Base-by-base conservation (phyloP, 2,113 vertebrate genomes). In the Cephalophus harveyi region DNA sequence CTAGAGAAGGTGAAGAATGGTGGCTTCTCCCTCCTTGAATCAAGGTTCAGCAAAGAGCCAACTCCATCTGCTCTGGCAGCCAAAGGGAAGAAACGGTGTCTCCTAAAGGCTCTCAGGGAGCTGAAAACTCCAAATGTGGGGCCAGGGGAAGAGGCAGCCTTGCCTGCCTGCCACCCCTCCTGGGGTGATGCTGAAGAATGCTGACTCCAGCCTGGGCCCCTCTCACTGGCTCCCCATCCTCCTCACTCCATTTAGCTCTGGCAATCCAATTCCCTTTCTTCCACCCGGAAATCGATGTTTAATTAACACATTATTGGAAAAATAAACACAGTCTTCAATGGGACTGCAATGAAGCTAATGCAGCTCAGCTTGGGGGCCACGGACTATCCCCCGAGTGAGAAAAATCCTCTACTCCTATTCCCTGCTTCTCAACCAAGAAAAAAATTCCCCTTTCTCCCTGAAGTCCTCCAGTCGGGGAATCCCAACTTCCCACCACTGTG, bases 301-400 rank as follows among this genome's bases (percentile, higher is more conserved):
- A 99, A 99, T 99, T 99, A 99, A 99, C 98, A 99, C 98, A 97
- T 98, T 99, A 99, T 98, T 98, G 98, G 90, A 91, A 97, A 95
- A 98, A 98, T 97, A 97, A 98, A 98, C 96, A 4, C 91, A 43
- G 98, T 90, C 98, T 98, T 98, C 98, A 98, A 98, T 87, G 98
- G 97, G 96, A 98, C 97, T 98, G 97, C 98, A 99, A 98, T 25
- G 64, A 98, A 98, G 97, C 96, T 98, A 98, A 97, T 93, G 97
- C 54, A 95, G 97, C 93, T 97, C 95, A 97, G 91, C 94, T 98
- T 94, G 98, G 98, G 97, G 96, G 91, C 92, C 33, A 27, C 52
- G 95, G 96, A 93, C 90, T 93, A 74, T 85, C 89, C 89, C 82
- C 6, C 0, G 23, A 76, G 67, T 81, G 40, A 97, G 94, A 84